Conservation (phyloP, 2,888 invertebrate species). For the Lepidochrysops patricia region DNA sequence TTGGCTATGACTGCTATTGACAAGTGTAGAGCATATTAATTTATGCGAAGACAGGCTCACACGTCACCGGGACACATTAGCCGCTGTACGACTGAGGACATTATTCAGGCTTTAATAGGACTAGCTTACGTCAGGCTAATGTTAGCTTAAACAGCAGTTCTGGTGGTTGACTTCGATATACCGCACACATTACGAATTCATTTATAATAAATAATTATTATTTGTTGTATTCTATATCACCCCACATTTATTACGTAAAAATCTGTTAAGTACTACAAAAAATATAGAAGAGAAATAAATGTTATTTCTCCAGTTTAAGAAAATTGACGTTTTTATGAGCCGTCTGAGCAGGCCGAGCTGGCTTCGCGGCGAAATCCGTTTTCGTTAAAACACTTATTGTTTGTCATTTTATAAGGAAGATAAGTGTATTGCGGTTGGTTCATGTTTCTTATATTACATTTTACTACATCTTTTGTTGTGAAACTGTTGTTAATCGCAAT, state of each 20-base stretch:
- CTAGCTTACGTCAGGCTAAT: not conserved
- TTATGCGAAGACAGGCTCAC: conserved; percentile 6
- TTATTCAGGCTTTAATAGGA: not conserved
- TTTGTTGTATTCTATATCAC: too few species aligned
- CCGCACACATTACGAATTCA: not conserved
- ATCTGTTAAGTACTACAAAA: not conserved
- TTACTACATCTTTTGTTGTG: not conserved
- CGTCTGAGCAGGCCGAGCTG: not conserved
- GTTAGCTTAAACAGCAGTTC: not conserved
- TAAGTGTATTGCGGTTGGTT: not conserved
- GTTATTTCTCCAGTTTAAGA: not conserved
- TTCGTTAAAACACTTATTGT: not conserved
- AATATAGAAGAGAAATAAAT: not conserved
- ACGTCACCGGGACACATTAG: not conserved
- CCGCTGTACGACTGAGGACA: not conserved
- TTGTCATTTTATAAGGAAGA: not conserved
- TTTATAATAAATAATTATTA: too few species aligned
- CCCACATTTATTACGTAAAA: not conserved
- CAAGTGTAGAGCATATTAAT: conserved; percentile 6
- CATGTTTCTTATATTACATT: not conserved
- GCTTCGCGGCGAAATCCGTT: not conserved
- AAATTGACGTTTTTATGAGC: conserved; percentile 2
- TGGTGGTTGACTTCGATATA: not conserved
- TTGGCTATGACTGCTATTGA: not conserved
- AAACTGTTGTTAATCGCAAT: too few species aligned